Evolutionary conservation across 1,140 invertebrate genomes (phyloP).

Genomic region (Rhopalosiphum padi): DNA sequence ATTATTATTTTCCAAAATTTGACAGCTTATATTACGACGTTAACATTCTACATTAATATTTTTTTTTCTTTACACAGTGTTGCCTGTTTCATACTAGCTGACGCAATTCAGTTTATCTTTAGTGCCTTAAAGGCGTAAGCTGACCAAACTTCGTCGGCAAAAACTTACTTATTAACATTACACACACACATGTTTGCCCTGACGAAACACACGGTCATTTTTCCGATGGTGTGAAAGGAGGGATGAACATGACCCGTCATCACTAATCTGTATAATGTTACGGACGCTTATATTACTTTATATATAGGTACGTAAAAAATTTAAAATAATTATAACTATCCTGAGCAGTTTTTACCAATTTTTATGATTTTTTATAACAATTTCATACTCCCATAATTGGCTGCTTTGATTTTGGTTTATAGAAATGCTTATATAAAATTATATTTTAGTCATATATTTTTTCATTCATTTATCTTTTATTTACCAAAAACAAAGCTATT

Average conservation of each 20-base stretch:
- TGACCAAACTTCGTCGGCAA: not conserved
- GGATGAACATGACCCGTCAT: not conserved
- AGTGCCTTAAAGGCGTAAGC: not conserved
- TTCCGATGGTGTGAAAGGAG: not conserved
- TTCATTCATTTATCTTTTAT: not conserved
- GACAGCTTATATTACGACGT: not conserved
- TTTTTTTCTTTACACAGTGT: not conserved
- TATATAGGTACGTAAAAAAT: not conserved
- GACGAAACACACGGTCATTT: not conserved
- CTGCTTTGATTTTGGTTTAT: not conserved
- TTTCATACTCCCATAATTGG: no score
- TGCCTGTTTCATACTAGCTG: not conserved
- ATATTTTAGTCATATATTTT: not conserved
- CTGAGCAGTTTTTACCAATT: not conserved
- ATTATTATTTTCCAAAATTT: not conserved
- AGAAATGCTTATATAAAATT: not conserved
- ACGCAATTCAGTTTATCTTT: conserved; percentile 7
- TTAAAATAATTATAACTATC: not conserved
- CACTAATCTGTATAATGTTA: not conserved
- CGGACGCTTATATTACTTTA: not conserved
- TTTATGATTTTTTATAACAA: not conserved
- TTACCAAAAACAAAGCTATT: not conserved
- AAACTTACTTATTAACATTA: conserved; percentile 23
- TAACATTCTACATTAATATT: not conserved
- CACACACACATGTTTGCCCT: not conserved